Evolutionary conservation across 2,113 vertebrate species (phyloP), one percentile per base, ranked within the genome.

Genomic region (human (Homo sapiens)): DNA sequence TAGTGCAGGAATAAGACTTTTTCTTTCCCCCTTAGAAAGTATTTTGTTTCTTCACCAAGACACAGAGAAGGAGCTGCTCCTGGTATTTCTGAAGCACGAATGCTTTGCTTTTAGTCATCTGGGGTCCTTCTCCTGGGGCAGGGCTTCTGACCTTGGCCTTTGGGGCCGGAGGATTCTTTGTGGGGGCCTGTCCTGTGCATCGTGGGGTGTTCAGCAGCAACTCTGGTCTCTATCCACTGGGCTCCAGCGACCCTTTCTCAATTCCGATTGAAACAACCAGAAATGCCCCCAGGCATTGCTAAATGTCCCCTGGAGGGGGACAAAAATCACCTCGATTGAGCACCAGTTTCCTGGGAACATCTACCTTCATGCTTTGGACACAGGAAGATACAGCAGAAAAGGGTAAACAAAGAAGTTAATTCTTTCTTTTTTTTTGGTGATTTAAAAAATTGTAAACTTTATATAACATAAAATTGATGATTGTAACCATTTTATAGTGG

Each of bases 291-390:
- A 0, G 78, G 35, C 17, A 7, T 6, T 3, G 43, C 10, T 57
- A 0, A 16, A 3, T 2, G 45, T 66, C 52, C 57, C 93, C 40
- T 0, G 20, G 45, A n/a, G 27, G 45, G 66, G 43, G 27, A 40
- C 55, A 35, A 2, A 17, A 1, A 10, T 5, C 14, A 0, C 14
- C 7, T 0, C 5, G 52, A 13, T 0, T 2, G 57, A 43, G 40
- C 8, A 8, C 22, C 55, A 0, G 11, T 4, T 8, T 35, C 61
- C 81, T 40, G 3, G n/a, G 20, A 45, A 3, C 75, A 6, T 10
- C 17, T 4, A 13, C 18, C 0, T 14, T 45, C 20, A 23, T 2
- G 16, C 32, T 13, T 75, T 72, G 38, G 79, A 75, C 76, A 20
- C 27, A 17, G 23, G 61, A 48, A 89, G 52, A 64, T 3, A 10